phyloP scores from a whole-genome alignment of 2,888 invertebrate genomes.

The Synanthedon formicaeformis region DNA sequence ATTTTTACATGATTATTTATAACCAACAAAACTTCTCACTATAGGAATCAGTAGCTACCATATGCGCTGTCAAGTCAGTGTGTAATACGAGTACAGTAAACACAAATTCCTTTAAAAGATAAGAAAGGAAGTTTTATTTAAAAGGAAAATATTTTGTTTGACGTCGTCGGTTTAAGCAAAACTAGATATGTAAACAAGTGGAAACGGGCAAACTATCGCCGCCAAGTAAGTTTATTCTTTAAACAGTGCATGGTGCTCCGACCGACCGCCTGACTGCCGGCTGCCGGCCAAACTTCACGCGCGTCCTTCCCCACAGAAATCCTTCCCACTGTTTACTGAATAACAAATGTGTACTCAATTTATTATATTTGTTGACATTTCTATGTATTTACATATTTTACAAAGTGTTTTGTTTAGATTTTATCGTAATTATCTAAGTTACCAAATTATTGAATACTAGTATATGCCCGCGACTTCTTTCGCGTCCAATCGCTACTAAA shows the following conservation, averaged over 20 bases:
- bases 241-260: constrained; percentile 18
- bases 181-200: constrained; percentile 47
- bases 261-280: not conserved
- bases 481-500: too few species aligned
- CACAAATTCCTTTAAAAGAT: too few species aligned
- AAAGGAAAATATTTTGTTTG: constrained; percentile 5
- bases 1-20: too few species aligned
- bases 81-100: too few species aligned
- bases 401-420: not conserved
- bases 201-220: constrained; percentile 35
- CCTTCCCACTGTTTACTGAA: constrained; percentile 31
- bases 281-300: too few species aligned
- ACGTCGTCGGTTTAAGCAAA: constrained; percentile 32
- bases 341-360: constrained; percentile 52
- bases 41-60: too few species aligned
- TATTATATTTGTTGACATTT: not conserved
- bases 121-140: too few species aligned
- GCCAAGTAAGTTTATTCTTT: constrained; percentile 49
- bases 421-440: not conserved
- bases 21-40: too few species aligned
- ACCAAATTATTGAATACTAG: too few species aligned
- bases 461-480: too few species aligned
- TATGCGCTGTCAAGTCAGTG: too few species aligned
- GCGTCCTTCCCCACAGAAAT: constrained; percentile 11
- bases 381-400: not conserved